Evolutionary conservation across 2,888 invertebrate species (phyloP), one percentile per base, ranked within the genome.

Genomic region (Drosophila lacicola): DNA sequence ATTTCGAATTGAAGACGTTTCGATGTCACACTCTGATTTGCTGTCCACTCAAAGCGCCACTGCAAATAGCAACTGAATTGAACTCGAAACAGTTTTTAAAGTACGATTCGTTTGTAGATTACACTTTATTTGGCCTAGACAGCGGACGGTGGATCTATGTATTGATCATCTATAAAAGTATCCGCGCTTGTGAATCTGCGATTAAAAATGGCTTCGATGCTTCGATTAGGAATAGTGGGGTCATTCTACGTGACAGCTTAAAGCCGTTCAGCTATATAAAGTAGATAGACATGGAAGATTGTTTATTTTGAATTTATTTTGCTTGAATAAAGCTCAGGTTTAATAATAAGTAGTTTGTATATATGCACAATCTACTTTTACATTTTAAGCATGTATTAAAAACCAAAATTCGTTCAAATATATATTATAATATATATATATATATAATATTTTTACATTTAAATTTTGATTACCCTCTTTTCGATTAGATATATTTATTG

Each of bases 1-100:
- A 69, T 58, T 70, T 66, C 50, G 60, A 68, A 77, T 76, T 63
- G 79, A 84, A 87, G 88, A 70, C 58, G 72, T 70, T 76, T 70
- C 76, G 76, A 79, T 82, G 73, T 69, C 77, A 56, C 68, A 56
- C 64, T 67, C 65, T 68, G 78, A 63, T 66, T 82, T 74, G 63
- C 55, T 67, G 53, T 61, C 70, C 68, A 64, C 75, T 74, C 58
- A 42, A 65, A 58, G 44, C 58, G 55, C 39, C 39, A 61, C 37
- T 44, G 66, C 36, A 49, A 53, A 55, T 47, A 49, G 9, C 45
- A 41, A 63, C 39, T 29, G 64, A 60, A 58, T 70, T 45, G 50
- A 63, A 53, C 64, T 42, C 71, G 33, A 37, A 29, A 21, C 14
- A n/a, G 11, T 45, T 45, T 62, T 70, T 70, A 37, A 70, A 61